These are phyloP conservation scores for Cataglyphis altisquamis DNA, from an alignment of 2,888 invertebrate species.

Conservation along the genomic window DNA sequence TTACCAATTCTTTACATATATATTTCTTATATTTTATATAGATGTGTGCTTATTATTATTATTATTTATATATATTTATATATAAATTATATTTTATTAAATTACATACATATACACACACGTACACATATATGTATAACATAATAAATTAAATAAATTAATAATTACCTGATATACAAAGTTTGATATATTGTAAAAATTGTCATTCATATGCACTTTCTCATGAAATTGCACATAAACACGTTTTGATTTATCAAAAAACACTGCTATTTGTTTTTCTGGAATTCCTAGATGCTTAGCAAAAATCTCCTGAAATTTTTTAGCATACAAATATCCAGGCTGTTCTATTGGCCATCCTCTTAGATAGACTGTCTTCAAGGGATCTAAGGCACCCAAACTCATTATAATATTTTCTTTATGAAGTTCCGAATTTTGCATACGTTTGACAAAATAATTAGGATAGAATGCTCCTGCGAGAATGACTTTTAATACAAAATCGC, in stretches of 20 bases:
- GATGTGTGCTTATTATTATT: not conserved
- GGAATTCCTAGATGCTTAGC: constrained; percentile 71
- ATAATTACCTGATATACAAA: constrained; percentile 88
- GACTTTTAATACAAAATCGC: constrained; percentile 89
- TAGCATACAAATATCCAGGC: constrained; percentile 90
- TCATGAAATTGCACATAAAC: constrained; percentile 90
- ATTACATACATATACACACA: not conserved
- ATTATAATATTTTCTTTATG: constrained; percentile 82
- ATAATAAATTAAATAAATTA: not conserved
- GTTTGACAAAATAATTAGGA: constrained; percentile 94
- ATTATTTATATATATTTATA: not conserved
- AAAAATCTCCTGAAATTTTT: constrained; percentile 88
- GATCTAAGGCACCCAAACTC: constrained; percentile 92
- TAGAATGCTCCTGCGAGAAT: constrained; percentile 95
- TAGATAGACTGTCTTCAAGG: constrained; percentile 91
- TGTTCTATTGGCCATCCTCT: constrained; percentile 87
- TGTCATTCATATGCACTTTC: constrained; percentile 76
- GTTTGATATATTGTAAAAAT: constrained; percentile 82
- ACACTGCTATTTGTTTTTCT: constrained; percentile 65
- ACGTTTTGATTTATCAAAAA: constrained; percentile 88
- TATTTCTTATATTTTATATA: not conserved
- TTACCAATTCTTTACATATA: not conserved
- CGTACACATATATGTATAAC: not conserved
- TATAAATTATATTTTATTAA: not conserved
- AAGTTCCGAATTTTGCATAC: constrained; percentile 87